phyloP scores from a whole-genome alignment of 1,140 invertebrate species.

The Heliconius hewitsoni region DNA sequence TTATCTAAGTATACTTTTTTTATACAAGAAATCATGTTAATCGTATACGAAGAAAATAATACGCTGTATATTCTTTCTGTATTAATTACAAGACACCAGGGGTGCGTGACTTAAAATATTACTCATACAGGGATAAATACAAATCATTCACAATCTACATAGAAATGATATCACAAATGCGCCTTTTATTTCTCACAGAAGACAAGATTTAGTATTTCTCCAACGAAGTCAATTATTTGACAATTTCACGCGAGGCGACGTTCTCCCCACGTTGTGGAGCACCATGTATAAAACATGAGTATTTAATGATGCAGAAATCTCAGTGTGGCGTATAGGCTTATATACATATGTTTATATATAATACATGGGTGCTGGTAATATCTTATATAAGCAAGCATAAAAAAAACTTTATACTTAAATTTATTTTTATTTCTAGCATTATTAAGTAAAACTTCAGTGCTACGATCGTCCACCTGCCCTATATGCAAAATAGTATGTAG shows the following conservation, averaged over 20 bases:
- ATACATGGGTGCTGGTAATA: background rate
- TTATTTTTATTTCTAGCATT: background rate
- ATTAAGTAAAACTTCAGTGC: background rate
- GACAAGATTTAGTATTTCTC: conserved; percentile 5
- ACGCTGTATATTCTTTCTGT: no score
- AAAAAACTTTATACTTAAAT: no score
- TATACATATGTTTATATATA: background rate
- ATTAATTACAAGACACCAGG: no score
- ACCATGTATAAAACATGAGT: conserved; percentile 14
- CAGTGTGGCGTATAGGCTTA: background rate
- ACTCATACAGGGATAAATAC: background rate
- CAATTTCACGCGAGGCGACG: conserved; percentile 9
- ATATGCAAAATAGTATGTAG: no score
- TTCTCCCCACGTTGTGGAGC: conserved; percentile 1
- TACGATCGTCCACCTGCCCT: no score
- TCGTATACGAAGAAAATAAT: no score
- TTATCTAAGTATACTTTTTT: no score
- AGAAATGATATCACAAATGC: conserved; percentile 1
- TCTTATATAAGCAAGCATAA: background rate
- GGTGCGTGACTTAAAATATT: background rate
- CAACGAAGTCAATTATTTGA: conserved; percentile 14
- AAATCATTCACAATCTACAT: conserved; percentile 4
- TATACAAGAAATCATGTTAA: no score
- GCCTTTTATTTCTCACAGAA: conserved; percentile 7
- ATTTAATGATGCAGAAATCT: conserved; percentile 14